Evolutionary conservation across 1,140 invertebrate species (phyloP), one percentile per base, ranked within the genome.

Genomic region (Phymorhynchus buccinoides): DNA sequence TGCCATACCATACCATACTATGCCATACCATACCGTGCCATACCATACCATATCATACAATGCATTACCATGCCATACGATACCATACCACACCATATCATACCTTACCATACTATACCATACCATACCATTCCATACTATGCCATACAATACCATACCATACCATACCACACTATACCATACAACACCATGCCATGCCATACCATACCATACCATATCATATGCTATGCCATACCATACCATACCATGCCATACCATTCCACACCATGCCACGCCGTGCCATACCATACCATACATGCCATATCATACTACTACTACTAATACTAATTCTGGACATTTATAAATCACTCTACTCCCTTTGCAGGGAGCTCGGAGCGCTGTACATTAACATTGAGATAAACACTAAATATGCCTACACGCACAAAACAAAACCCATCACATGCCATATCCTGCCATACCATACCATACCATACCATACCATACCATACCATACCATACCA

Each of bases 281-380:
- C 79, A 87, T 84, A 87, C 82, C 79, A 87, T 87, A 81, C 78
- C 44, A 84, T 86, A 77, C 87, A 88, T 88, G 86, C 86, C 85
- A 88, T 85, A 85, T 79, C 87, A 87, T 88, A 88, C 48, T n/a
- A n/a, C n/a, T n/a, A n/a, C n/a, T n/a, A n/a, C n/a, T n/a, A n/a
- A n/a, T n/a, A n/a, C n/a, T n/a, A n/a, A n/a, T n/a, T n/a, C n/a
- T n/a, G n/a, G n/a, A n/a, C n/a, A n/a, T n/a, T n/a, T n/a, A n/a
- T n/a, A n/a, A n/a, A n/a, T n/a, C n/a, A n/a, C n/a, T n/a, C n/a
- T n/a, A n/a, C n/a, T n/a, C n/a, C n/a, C n/a, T n/a, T n/a, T n/a
- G n/a, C n/a, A n/a, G n/a, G n/a, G n/a, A n/a, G n/a, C n/a, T n/a
- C n/a, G n/a, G n/a, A n/a, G n/a, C n/a, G n/a, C n/a, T n/a, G n/a